phyloP scores from a whole-genome alignment of 2,113 vertebrate species.

The Pterocles orientalis region DNA sequence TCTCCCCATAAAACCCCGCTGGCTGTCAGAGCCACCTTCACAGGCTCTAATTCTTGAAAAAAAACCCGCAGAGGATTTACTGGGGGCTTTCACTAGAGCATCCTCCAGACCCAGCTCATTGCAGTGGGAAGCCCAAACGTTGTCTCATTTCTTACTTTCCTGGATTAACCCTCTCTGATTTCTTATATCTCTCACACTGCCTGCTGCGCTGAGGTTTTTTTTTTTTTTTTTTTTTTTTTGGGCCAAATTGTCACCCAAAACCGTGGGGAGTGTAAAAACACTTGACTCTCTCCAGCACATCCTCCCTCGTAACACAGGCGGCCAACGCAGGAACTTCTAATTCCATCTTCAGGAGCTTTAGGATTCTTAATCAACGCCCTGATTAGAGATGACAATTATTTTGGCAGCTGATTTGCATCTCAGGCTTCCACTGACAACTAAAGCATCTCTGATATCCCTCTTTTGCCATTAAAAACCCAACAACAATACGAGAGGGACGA shows the following conservation, averaged over 20 bases:
- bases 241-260: neutral
- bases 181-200: neutral
- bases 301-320: neutral
- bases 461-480: neutral
- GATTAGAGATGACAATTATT: neutral
- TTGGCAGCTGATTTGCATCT: neutral
- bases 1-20: neutral
- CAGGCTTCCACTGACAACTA: neutral
- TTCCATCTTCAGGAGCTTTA: neutral
- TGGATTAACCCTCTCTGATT: neutral
- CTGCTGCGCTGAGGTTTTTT: neutral
- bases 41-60: neutral
- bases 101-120: neutral
- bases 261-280: accelerated
- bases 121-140: neutral
- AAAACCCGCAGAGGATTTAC: neutral
- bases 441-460: neutral
- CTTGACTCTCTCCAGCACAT: neutral
- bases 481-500: accelerated
- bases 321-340: neutral
- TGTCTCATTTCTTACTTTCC: neutral
- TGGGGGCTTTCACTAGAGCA: neutral
- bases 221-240: neutral
- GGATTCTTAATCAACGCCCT: constrained; percentile 2
- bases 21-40: neutral